Conservation (phyloP, 2,797 vertebrate genomes). For the Podargus strigoides region DNA sequence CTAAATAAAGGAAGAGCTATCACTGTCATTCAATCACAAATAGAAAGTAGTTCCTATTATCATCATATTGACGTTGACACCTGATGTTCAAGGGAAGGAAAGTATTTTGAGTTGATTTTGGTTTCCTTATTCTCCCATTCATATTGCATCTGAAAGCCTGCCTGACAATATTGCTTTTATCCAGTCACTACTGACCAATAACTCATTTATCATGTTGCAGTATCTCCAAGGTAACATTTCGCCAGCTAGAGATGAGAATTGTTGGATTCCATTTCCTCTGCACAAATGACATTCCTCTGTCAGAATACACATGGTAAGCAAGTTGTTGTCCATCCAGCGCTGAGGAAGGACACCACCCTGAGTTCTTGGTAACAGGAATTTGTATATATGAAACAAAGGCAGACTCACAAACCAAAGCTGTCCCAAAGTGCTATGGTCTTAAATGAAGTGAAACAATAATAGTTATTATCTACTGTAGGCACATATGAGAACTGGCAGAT, state of each 20-base stretch:
- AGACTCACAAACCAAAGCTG: neutral
- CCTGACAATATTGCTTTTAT: neutral
- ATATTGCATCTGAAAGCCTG: neutral
- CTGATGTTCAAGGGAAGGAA: neutral
- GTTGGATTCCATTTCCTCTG: neutral
- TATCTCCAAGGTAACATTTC: conserved; percentile 60
- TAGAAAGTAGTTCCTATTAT: neutral
- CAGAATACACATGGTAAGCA: neutral
- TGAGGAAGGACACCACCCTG: neutral
- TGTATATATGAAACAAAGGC: neutral
- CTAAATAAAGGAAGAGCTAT: conserved; percentile 17
- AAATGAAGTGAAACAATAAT: neutral
- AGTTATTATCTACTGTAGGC: neutral
- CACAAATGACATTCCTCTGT: neutral
- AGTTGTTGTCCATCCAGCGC: neutral
- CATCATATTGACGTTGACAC: neutral
- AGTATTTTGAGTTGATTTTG: neutral
- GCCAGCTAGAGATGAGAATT: neutral
- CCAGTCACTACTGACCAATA: conserved; percentile 34
- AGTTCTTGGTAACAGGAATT: neutral
- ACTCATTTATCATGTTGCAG: conserved; percentile 32
- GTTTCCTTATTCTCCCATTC: neutral
- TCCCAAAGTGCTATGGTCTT: neutral
- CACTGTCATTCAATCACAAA: neutral
- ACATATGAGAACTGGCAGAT: neutral